Conservation (phyloP, 2,888 invertebrate genomes). For the Eremobia ochroleuca region DNA sequence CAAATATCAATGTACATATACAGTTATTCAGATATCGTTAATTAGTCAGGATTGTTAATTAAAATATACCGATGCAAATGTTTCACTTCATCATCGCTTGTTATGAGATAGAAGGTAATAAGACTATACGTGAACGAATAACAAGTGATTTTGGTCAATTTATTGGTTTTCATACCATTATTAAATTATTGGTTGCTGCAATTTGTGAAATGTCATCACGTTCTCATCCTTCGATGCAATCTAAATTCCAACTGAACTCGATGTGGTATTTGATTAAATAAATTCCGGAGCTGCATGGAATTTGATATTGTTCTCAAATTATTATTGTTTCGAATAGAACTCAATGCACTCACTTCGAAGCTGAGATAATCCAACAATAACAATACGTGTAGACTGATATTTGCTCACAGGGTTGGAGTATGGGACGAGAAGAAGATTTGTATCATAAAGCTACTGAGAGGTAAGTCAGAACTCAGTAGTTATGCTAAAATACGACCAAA, state of each 20-base stretch:
- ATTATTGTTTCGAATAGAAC: conserved; percentile 1
- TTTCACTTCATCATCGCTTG: conserved; percentile 23
- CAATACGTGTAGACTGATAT: neutral
- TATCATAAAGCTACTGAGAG: too few species aligned
- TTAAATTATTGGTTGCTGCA: neutral
- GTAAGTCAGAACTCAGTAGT: too few species aligned
- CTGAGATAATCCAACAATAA: neutral
- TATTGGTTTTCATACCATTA: neutral
- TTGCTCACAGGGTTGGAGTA: neutral
- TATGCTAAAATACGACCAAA: neutral
- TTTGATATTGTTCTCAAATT: conserved; percentile 5
- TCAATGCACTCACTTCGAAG: neutral
- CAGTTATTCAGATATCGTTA: conserved; percentile 36
- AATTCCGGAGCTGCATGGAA: neutral
- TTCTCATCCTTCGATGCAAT: conserved; percentile 6
- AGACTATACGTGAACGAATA: neutral
- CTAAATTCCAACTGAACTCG: neutral
- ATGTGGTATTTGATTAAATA: conserved; percentile 9
- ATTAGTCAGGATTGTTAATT: conserved; percentile 49
- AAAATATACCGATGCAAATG: conserved; percentile 30
- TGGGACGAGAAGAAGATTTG: neutral
- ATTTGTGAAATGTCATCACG: conserved; percentile 2
- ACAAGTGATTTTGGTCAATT: neutral
- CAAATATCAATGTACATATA: conserved; percentile 33
- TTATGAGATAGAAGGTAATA: neutral